phyloP scores from a whole-genome alignment of 2,797 vertebrate species.

The Coreius guichenoti region DNA sequence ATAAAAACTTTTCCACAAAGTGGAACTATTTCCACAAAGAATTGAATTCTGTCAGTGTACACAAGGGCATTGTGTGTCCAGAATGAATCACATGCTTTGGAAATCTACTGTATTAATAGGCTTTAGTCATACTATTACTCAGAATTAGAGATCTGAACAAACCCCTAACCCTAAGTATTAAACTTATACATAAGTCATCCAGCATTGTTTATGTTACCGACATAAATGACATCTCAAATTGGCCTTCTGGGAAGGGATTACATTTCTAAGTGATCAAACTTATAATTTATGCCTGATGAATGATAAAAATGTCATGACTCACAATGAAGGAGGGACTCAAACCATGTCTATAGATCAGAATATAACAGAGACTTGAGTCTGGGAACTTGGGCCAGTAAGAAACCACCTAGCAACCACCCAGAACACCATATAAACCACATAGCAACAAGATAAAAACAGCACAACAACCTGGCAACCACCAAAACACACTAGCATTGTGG shows the following conservation, averaged over 20 bases:
- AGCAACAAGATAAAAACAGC: not conserved
- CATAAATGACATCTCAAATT: not conserved
- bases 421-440: not conserved
- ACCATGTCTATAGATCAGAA: not conserved
- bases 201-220: not conserved
- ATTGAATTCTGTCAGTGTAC: not conserved
- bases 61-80: not conserved
- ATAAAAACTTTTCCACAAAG: not conserved
- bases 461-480: not conserved
- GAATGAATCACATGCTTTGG: constrained; percentile 1
- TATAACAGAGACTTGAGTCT: not conserved
- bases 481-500: not conserved
- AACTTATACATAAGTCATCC: not conserved
- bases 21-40: not conserved
- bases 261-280: not conserved
- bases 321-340: not conserved
- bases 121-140: constrained; percentile 10
- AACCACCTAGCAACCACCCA: not conserved
- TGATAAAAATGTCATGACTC: constrained; percentile 7
- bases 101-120: constrained; percentile 1
- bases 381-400: not conserved
- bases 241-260: not conserved
- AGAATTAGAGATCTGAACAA: not conserved
- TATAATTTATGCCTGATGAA: not conserved
- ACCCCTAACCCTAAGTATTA: constrained; percentile 7